Percentiles rank a stretch among this genome's conserved stretches.
Evolutionary conservation across 2,113 vertebrate species (phyloP).

Genomic region (Tenebrosternarchus preto): DNA sequence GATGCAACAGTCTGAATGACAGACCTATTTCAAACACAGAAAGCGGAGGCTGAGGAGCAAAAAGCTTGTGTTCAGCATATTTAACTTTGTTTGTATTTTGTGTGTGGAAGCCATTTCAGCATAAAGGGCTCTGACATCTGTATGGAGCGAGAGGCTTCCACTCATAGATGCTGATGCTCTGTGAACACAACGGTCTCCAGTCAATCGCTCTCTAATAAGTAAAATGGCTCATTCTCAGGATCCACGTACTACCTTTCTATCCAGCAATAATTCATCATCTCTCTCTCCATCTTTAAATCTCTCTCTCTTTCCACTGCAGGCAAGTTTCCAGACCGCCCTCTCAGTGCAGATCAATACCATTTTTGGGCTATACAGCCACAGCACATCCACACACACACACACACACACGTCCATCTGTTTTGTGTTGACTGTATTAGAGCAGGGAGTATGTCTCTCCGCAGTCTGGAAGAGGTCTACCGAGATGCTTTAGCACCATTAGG

Average conservation of each 20-base stretch:
- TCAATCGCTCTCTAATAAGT: conserved; percentile 10
- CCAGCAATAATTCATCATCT: conserved; percentile 10
- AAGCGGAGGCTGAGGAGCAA: neutral
- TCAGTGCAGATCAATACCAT: conserved; percentile 71
- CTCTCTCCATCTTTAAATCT: neutral
- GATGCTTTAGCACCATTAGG: conserved; percentile 33
- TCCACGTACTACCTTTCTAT: neutral
- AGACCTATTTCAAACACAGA: conserved; percentile 2
- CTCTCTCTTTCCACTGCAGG: conserved; percentile 33
- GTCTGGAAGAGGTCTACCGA: conserved; percentile 49
- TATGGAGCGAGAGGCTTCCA: conserved; percentile 36
- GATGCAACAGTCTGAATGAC: neutral
- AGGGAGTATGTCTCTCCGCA: conserved; percentile 65
- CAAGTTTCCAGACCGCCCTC: conserved; percentile 70
- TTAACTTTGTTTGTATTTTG: conserved; percentile 21
- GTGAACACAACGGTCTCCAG: neutral
- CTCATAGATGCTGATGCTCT: neutral
- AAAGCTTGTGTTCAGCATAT: conserved; percentile 24
- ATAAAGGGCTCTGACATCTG: conserved; percentile 31
- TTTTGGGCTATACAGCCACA: conserved; percentile 70
- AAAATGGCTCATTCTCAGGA: conserved; percentile 10
- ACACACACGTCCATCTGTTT: conserved; percentile 48
- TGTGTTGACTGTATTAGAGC: conserved; percentile 69
- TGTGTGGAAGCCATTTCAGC: conserved; percentile 7
- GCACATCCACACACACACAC: conserved; percentile 54